Percentiles rank a stretch among this genome's conserved stretches.
These are phyloP conservation scores for Arctia plantaginis DNA, from an alignment of 2,888 invertebrate genomes.

Conservation along the genomic window DNA sequence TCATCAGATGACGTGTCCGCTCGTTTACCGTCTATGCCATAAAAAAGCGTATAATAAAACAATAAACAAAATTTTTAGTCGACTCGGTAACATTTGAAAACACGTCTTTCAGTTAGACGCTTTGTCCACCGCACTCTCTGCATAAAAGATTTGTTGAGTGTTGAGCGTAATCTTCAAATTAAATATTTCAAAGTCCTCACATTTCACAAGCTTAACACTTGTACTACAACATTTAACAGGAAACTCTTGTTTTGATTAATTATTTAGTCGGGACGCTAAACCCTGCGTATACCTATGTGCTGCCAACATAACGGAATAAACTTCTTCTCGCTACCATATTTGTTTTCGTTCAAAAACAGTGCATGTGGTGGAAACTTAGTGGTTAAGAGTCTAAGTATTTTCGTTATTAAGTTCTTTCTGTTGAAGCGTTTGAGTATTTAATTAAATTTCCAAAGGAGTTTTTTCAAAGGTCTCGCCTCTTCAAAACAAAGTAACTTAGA, in stretches of 20 bases:
- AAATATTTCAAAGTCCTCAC: slow-evolving; percentile 4
- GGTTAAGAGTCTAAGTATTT: slow-evolving; percentile 44
- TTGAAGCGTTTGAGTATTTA: slow-evolving; percentile 29
- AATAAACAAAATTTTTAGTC: background rate
- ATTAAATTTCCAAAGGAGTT: slow-evolving; percentile 37
- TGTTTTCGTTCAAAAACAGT: slow-evolving; percentile 40
- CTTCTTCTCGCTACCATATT: slow-evolving; percentile 40
- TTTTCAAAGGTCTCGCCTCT: slow-evolving; percentile 7
- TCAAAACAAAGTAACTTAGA: background rate
- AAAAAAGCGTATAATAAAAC: background rate
- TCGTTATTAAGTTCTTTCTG: slow-evolving; percentile 42
- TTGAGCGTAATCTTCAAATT: background rate
- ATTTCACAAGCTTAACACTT: slow-evolving; percentile 28
- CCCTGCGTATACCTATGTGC: slow-evolving; percentile 3
- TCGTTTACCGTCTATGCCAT: background rate
- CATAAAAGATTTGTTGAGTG: background rate
- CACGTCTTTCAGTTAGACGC: background rate
- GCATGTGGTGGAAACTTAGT: slow-evolving; percentile 29
- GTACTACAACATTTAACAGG: slow-evolving; percentile 27
- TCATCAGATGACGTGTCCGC: background rate
- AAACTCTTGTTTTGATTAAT: slow-evolving; percentile 66
- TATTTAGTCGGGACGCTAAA: slow-evolving; percentile 53
- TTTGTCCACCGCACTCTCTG: background rate
- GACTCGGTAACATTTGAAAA: background rate
- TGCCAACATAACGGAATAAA: slow-evolving; percentile 45